Base-by-base conservation (phyloP, 2,888 invertebrate genomes). In the Hofmannophila pseudospretella region DNA sequence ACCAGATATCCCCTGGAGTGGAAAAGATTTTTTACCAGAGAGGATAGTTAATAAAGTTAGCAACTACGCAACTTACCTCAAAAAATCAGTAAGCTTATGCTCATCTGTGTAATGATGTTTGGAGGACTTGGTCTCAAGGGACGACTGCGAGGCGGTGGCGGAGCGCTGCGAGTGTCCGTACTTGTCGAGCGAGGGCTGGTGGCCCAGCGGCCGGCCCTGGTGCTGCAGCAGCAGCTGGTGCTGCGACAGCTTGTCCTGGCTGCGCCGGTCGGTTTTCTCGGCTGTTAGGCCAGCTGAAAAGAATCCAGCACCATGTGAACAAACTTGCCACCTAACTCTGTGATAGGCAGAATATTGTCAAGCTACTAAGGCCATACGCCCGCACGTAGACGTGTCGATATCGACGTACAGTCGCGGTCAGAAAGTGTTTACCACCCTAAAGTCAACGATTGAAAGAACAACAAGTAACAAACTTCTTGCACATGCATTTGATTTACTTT, bases 11-110 rank as follows among this genome's bases (percentile, higher is more conserved):
- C n/a, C n/a, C n/a, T n/a, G n/a, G n/a, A n/a, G n/a, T n/a, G n/a
- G n/a, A n/a, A n/a, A n/a, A n/a, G n/a, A n/a, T n/a, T n/a, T n/a
- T n/a, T n/a, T n/a, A n/a, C n/a, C n/a, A n/a, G n/a, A n/a, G n/a
- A n/a, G n/a, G n/a, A n/a, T n/a, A n/a, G n/a, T n/a, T n/a, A n/a
- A n/a, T n/a, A n/a, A n/a, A n/a, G n/a, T n/a, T n/a, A n/a, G n/a
- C n/a, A n/a, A n/a, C n/a, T n/a, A n/a, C 16, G 16, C 5, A 11
- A 12, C 23, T 29, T n/a, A 87, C 88, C 88, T 81, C 43, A 92
- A 74, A 64, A 93, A 93, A 64, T 93, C 93, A 9, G 91, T 90
- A 19, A 93, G 81, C 65, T 93, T 93, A 51, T 91, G 91, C 60
- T 92, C 92, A 47, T 87, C 85, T n/a, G 51, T 66, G 36, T 84